Base-by-base conservation (phyloP, 2,888 invertebrate species). In the Argynnis bischoffii region DNA sequence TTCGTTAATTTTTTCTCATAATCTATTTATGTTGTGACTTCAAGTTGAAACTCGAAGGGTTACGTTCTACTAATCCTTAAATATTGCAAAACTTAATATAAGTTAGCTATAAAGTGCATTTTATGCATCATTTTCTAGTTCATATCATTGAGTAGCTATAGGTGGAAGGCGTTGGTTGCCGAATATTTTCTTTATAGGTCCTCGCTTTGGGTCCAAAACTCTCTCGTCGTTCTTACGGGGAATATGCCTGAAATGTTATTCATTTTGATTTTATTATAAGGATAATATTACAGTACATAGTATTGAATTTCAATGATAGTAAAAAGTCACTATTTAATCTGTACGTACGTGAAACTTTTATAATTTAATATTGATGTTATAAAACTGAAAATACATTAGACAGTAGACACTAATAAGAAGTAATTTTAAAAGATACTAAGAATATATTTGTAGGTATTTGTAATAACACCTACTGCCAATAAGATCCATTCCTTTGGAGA, bases 191-290 rank as follows among this genome's bases (percentile, higher is more conserved):
- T 85, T 91, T 78, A 93, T 84, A 64, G 88, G 92, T 68, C 91
- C 92, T 77, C 92, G 90, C 82, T 88, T 91, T 77, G 92, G 84
- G 83, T 93, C 93, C 81, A 93, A 69, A 69, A 92, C 82, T 85
- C 93, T 84, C 82, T 91, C 87, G 85, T 89, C 89, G 78, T 81
- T 82, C 76, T 85, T 85, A 70, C 93, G 84, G 69, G 87, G 78
- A 70, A 86, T 72, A 78, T 90, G 83, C 75, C 93, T 93, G 89
- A 77, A 89, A 79, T 51, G 80, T 63, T 35, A 48, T 31, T 73
- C 73, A 78, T 67, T 76, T 77, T 64, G 8, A 66, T 60, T 57
- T 66, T 6, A 56, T 63, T 56, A 15, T 8, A 47, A 13, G 11
- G 35, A 41, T 41, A 41, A 11, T 35, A 35, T 35, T 35, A 8